These are phyloP conservation scores for Philaethria dido DNA, from an alignment of 2,888 invertebrate species.

Conservation along the genomic window DNA sequence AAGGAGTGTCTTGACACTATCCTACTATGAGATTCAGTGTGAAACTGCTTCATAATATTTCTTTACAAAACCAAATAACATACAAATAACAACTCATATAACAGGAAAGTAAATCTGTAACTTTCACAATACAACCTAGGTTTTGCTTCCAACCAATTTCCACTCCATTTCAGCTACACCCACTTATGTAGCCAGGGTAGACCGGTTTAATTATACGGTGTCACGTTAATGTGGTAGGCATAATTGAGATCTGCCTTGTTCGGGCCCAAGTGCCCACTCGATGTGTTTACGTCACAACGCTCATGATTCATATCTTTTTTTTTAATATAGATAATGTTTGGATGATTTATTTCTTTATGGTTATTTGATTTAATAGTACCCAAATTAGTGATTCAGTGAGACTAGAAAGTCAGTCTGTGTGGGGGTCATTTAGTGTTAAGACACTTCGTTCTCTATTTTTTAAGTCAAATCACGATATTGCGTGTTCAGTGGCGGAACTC, in stretches of 20 bases:
- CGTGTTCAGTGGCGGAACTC: too few relatives aligned
- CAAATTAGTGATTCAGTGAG: too few relatives aligned
- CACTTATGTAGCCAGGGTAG: conserved; percentile 15
- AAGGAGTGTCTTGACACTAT: too few relatives aligned
- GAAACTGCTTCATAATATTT: too few relatives aligned
- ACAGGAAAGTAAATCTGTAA: not conserved
- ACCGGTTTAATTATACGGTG: conserved; percentile 28
- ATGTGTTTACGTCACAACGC: conserved; percentile 19
- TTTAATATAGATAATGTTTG: conserved; percentile 11
- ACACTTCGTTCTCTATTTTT: too few relatives aligned
- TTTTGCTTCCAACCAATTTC: conserved; percentile 9
- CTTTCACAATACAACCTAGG: not conserved
- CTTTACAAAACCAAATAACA: too few relatives aligned
- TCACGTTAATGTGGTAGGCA: conserved; percentile 26
- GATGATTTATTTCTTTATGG: not conserved
- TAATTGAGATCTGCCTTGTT: conserved; percentile 24
- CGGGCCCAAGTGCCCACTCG: conserved; percentile 19
- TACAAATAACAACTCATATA: not conserved
- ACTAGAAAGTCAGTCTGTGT: too few relatives aligned
- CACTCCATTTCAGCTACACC: conserved; percentile 18
- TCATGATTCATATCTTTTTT: conserved; percentile 8
- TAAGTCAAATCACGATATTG: too few relatives aligned
- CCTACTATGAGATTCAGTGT: too few relatives aligned
- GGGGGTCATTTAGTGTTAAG: too few relatives aligned
- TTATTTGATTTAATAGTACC: too few relatives aligned